Conservation (phyloP, 53 echinoderm and acorn worm species). For the Patiria pectinifera region DNA sequence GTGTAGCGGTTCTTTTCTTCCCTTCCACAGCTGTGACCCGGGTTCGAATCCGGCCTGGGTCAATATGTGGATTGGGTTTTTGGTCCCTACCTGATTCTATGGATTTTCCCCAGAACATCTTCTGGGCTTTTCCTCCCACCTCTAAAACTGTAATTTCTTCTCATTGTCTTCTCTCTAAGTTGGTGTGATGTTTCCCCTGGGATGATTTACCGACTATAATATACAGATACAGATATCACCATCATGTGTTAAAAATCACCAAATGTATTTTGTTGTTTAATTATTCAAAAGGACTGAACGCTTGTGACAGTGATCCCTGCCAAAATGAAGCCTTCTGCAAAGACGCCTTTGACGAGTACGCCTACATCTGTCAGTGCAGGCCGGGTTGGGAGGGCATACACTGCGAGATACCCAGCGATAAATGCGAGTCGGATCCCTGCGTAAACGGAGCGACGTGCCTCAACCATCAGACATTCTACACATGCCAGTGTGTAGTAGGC, state of each 20-base stretch:
- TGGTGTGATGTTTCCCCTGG: too few relatives aligned
- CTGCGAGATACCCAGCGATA: conserved; percentile 56
- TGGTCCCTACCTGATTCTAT: too few relatives aligned
- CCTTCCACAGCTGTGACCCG: too few relatives aligned
- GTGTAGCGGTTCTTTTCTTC: too few relatives aligned
- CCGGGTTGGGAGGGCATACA: conserved; percentile 58
- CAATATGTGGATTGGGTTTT: too few relatives aligned
- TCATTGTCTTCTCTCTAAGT: too few relatives aligned
- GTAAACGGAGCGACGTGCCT: conserved; percentile 30
- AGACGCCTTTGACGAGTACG: neutral
- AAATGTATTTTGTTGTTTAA: neutral
- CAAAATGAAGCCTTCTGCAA: conserved; percentile 10
- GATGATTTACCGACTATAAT: too few relatives aligned
- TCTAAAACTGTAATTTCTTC: too few relatives aligned
- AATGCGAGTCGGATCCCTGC: conserved; percentile 28
- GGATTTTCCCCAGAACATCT: too few relatives aligned
- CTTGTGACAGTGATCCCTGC: conserved; percentile 32
- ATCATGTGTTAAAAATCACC: neutral
- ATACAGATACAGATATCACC: neutral
- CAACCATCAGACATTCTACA: conserved; percentile 18
- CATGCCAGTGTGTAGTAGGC: conserved; percentile 58
- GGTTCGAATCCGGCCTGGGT: too few relatives aligned
- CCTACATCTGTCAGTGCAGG: conserved; percentile 63
- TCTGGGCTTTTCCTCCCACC: too few relatives aligned
- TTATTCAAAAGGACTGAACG: neutral